Percentiles rank a stretch among this genome's conserved stretches.
Conservation (phyloP, 2,113 vertebrate genomes). For the Zosterops lateralis region DNA sequence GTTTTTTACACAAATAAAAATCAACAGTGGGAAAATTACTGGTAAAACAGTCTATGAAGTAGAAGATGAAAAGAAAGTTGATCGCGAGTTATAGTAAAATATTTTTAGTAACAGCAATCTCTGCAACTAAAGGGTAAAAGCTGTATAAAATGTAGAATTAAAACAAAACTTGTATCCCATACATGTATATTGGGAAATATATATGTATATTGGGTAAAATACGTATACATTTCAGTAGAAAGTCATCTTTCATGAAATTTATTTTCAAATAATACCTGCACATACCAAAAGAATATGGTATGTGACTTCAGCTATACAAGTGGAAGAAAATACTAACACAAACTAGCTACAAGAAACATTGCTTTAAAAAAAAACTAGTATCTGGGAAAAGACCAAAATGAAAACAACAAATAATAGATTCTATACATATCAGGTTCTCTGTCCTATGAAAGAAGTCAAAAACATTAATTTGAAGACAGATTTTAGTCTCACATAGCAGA, state of each 20-base stretch:
- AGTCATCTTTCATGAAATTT: not conserved
- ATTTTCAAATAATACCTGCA: not conserved
- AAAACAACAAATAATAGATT: not conserved
- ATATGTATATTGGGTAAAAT: not conserved
- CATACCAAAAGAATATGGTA: not conserved
- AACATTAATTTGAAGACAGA: not conserved
- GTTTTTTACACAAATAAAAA: conserved; percentile 30
- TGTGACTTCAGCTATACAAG: not conserved
- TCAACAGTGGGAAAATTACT: conserved; percentile 9
- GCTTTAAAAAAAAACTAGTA: not conserved
- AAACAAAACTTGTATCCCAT: not conserved
- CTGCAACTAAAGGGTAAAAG: not conserved
- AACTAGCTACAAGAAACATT: not conserved
- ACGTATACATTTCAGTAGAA: not conserved
- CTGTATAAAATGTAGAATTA: conserved; percentile 10
- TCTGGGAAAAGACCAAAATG: not conserved
- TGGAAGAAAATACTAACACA: not conserved
- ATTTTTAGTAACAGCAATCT: conserved; percentile 6
- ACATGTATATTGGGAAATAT: not conserved
- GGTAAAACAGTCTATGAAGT: not conserved
- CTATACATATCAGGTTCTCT: fast-evolving
- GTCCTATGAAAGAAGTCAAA: not conserved
- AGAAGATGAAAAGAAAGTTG: conserved; percentile 8
- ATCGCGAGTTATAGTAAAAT: not conserved
- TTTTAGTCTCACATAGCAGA: not conserved